phyloP scores from a whole-genome alignment of 2,113 vertebrate species.

The Tretioscincus oriximinensis region DNA sequence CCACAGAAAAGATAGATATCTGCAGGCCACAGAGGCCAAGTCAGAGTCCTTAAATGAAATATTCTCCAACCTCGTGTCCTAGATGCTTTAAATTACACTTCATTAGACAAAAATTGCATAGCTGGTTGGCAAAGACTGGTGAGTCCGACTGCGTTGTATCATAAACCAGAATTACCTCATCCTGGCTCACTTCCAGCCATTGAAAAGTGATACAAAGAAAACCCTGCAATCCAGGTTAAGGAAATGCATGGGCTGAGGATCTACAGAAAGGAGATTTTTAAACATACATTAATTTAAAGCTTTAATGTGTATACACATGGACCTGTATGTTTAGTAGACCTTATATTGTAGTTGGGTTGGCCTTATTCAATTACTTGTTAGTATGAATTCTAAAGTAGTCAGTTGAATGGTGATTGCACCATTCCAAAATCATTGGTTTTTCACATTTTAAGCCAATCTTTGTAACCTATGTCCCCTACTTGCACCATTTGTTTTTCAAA shows the following conservation, averaged over 20 bases:
- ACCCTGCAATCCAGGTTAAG: neutral
- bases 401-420: neutral
- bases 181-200: neutral
- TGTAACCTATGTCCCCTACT: neutral
- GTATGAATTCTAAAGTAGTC: neutral
- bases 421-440: neutral
- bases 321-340: neutral
- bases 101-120: no score
- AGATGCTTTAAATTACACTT: no score
- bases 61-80: no score
- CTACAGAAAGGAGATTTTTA: neutral
- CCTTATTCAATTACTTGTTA: neutral
- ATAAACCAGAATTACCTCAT: neutral
- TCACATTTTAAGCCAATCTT: neutral
- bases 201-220: neutral
- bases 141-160: no score
- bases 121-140: no score
- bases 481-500: conserved; percentile 2
- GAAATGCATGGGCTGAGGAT: neutral
- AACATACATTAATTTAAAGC: neutral
- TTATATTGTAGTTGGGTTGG: neutral
- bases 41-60: neutral
- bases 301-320: neutral
- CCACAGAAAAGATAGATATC: neutral
- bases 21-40: neutral